Evolutionary conservation across 2,888 invertebrate species (phyloP).

Genomic region (Hedya salicella): DNA sequence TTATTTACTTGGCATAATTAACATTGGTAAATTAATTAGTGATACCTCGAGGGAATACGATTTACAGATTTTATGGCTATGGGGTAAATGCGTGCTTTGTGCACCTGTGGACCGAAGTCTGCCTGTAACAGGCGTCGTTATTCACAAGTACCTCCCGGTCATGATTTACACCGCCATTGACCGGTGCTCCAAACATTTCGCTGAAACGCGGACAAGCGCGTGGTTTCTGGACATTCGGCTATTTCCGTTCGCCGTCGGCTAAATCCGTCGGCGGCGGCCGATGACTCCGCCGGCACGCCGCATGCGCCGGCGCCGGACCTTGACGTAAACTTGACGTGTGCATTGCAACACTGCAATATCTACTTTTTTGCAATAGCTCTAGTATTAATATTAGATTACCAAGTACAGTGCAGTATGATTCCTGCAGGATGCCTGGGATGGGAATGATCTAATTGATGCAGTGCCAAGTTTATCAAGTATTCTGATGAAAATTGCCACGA

Average conservation of each 20-base stretch:
- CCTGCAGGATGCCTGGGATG: constrained; percentile 46
- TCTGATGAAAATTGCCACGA: constrained; percentile 18
- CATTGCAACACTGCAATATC: constrained; percentile 47
- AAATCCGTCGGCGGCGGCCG: constrained; percentile 78
- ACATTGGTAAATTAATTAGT: background rate
- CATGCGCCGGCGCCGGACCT: constrained; percentile 68
- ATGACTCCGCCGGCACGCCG: constrained; percentile 77
- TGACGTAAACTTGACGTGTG: constrained; percentile 60
- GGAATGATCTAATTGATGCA: constrained; percentile 25
- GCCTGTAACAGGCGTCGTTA: background rate
- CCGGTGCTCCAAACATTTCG: constrained; percentile 62
- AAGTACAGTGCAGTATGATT: constrained; percentile 10
- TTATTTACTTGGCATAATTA: background rate
- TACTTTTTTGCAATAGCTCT: constrained; percentile 35
- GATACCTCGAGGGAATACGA: background rate
- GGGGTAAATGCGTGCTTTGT: background rate
- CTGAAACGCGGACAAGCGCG: constrained; percentile 71
- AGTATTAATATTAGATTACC: constrained; percentile 15
- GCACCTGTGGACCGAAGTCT: background rate
- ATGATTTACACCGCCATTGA: constrained; percentile 61
- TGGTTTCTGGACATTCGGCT: constrained; percentile 76
- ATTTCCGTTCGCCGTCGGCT: constrained; percentile 78
- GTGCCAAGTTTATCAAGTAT: constrained; percentile 15
- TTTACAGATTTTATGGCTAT: background rate
- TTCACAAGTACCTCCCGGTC: constrained; percentile 27